Evolutionary conservation across 2,888 invertebrate species (phyloP), one percentile per base, ranked within the genome.

Genomic region (Rhorus exstirpatorius): DNA sequence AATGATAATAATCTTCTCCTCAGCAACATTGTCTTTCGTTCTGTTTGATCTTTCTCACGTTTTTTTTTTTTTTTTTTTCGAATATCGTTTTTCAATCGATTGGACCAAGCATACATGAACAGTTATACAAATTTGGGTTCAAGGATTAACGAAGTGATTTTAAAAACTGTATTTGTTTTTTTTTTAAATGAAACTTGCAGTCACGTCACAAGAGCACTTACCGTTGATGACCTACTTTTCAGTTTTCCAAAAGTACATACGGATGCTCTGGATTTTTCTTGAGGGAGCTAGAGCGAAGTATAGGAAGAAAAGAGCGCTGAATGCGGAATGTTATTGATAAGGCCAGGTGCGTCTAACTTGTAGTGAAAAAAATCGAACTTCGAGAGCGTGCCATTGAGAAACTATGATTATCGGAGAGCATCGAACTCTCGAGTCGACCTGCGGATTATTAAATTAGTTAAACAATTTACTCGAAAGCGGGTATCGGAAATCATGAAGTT

Each of bases 251-350:
- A 60, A 51, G 74, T 63, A 53, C 63, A 74, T 53, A 63, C 14
- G 17, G 26, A 26, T 4, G 38, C 24, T 21, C 12, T 24, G 51
- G 63, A 74, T 74, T 63, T 51, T 38, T 19, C 53, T 41, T 41
- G n/a, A 38, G 12, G 12, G 4, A 19, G 63, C 26, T 26, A 7
- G 38, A 63, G 14, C 8, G n/a, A 8, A n/a, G 17, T 24, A 49
- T n/a, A 41, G 41, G n/a, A 41, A 44, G 53, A 63, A 65, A 63
- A 53, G 21, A 63, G 53, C 70, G 44, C 14, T 63, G 17, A 68
- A 46, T 31, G 53, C 55, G 55, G 51, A 80, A 70, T 75, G 75
- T 70, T 74, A 80, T 70, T 74, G 68, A 80, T 53, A 51, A 63
- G 63, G 53, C 38, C 44, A 35, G 31, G 55, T 70, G 74, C 21